These are phyloP conservation scores for Sinocyclocheilus rhinocerous DNA, from an alignment of 2,113 vertebrate genomes.

Conservation along the genomic window DNA sequence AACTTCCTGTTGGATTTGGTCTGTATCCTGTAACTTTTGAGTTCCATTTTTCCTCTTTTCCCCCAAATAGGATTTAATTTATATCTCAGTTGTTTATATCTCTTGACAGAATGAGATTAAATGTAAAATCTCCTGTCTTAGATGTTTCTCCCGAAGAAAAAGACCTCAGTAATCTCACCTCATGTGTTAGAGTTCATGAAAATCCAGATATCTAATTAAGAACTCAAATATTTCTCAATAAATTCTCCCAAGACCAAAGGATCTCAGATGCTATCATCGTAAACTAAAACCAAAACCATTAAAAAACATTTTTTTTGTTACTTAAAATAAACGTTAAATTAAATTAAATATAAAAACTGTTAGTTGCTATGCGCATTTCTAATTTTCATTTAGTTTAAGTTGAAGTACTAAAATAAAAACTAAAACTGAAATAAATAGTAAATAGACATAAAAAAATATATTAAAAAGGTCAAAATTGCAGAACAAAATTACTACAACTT, in stretches of 20 bases:
- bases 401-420: background rate
- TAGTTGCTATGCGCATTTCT: background rate
- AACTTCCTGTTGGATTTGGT: constrained; percentile 93
- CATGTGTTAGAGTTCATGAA: background rate
- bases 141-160: background rate
- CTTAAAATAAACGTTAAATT: background rate
- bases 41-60: background rate
- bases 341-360: background rate
- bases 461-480: no score
- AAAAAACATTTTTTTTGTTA: background rate
- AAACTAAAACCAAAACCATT: background rate
- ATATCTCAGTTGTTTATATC: background rate
- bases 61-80: background rate
- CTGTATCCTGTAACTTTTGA: constrained; percentile 57
- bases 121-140: background rate
- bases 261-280: background rate
- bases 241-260: background rate
- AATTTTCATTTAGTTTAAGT: background rate
- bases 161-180: background rate
- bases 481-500: background rate
- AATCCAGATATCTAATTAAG: background rate
- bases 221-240: background rate
- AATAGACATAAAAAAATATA: no score
- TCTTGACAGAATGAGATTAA: background rate
- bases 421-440: background rate